Evolutionary conservation across 2,797 vertebrate genomes (phyloP).

Genomic region (Schizopygopsis pylzovi): DNA sequence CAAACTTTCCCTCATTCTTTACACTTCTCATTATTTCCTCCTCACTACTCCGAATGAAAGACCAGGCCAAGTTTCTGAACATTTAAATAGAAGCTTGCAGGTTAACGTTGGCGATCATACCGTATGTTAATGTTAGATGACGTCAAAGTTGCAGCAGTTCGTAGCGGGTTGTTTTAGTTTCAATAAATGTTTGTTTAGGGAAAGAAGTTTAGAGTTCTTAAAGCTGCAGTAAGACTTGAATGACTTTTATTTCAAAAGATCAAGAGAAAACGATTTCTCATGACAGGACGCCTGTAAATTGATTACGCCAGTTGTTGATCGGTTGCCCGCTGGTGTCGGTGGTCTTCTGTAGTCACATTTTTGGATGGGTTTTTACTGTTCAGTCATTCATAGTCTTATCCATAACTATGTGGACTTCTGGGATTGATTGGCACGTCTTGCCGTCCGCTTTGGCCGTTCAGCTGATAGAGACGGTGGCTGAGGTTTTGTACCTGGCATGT

Average conservation of each 20-base stretch:
- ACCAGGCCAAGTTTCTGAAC: background rate
- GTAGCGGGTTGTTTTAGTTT: background rate
- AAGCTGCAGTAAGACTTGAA: background rate
- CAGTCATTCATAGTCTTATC: background rate
- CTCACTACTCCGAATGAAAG: background rate
- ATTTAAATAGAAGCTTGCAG: background rate
- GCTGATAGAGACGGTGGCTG: constrained; percentile 89
- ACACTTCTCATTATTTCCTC: background rate
- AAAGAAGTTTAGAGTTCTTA: background rate
- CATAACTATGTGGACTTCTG: constrained; percentile 87
- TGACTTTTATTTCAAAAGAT: background rate
- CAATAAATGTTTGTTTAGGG: background rate
- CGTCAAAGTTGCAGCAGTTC: background rate
- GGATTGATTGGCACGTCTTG: constrained; percentile 85
- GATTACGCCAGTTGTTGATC: background rate
- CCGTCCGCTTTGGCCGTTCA: constrained; percentile 80
- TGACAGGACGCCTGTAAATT: background rate
- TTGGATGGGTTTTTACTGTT: background rate
- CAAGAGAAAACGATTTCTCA: background rate
- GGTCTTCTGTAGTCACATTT: constrained; percentile 17
- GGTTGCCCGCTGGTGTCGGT: background rate
- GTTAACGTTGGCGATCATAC: background rate
- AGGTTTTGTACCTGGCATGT: constrained; percentile 96
- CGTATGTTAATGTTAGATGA: background rate
- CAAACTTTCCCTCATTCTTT: background rate